Evolutionary conservation across 2,113 vertebrate species (phyloP), one percentile per base, ranked within the genome.

Genomic region (Cervus canadensis): DNA sequence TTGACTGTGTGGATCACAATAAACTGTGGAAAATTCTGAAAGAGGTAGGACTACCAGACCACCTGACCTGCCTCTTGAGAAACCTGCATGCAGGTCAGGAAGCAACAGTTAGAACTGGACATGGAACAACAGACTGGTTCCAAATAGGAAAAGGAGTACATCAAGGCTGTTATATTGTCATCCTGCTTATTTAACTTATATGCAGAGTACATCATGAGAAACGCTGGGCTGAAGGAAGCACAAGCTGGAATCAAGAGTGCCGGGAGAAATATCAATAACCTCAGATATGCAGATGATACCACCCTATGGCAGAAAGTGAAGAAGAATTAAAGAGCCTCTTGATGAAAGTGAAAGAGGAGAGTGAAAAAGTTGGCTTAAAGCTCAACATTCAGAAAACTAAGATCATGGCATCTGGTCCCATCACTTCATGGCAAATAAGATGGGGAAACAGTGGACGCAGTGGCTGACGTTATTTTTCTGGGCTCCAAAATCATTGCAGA

Each of bases 391-490:
- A n/a, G 62, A n/a, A 64, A 64, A 64, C 30, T 17, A n/a, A n/a
- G 4, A 64, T n/a, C 7, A 64, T 64, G 30, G 15, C 7, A 33
- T 64, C 62, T 0, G 1, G 30, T n/a, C 62, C 30, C 62, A 17
- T 17, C 62, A 33, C 7, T 17, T 64, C 30, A 17, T 64, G 30
- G 59, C 1, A 30, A 62, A 62, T 62, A 62, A 62, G 60, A 64
- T 64, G 30, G 1, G 60, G 30, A 64, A 33, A 64, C 30, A 64
- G 62, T 17, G 15, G 62, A 33, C 33, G 8, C 30, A 33, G 30
- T 64, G 7, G 1, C 30, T 1, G 15, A 64, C 7, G 33, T 64
- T 33, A 64, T 33, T 64, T 64, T 64, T 7, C 0, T 0, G 60
- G 30, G 30, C 3, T 64, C 15, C 60, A 64, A 64, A 8, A 64